These are phyloP conservation scores for Turnix velox DNA, from an alignment of 2,113 vertebrate genomes.

Conservation along the genomic window DNA sequence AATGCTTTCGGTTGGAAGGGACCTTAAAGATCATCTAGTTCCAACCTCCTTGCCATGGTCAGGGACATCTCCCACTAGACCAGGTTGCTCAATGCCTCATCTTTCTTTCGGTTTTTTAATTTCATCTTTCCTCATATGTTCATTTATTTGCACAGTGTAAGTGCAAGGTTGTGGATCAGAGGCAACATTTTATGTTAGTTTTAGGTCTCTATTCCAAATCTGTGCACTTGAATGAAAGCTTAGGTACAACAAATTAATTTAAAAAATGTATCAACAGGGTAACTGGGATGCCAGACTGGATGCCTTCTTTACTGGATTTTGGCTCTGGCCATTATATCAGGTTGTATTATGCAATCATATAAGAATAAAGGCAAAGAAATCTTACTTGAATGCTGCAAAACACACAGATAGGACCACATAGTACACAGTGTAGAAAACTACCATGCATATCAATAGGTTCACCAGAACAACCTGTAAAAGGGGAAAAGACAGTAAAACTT, in stretches of 20 bases:
- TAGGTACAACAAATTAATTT: neutral
- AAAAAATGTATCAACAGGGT: neutral
- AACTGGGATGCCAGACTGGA: neutral
- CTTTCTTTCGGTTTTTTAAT: neutral
- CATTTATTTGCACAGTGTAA: neutral
- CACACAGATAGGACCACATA: slow-evolving; percentile 79
- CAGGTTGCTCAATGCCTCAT: too few species aligned
- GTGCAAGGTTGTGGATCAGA: neutral
- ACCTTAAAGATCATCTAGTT: too few species aligned
- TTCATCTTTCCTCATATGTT: neutral
- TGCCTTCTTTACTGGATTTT: neutral
- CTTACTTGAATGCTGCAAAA: slow-evolving; percentile 79
- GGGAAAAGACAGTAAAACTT: neutral
- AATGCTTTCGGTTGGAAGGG: too few species aligned
- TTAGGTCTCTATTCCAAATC: neutral
- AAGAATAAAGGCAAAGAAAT: neutral
- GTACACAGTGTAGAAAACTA: slow-evolving; percentile 82
- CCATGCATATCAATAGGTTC: slow-evolving; percentile 77
- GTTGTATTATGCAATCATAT: neutral
- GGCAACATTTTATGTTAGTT: neutral
- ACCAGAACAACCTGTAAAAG: slow-evolving; percentile 73
- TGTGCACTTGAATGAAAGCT: neutral
- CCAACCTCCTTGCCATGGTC: too few species aligned
- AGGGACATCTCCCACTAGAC: too few species aligned
- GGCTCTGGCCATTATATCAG: neutral